Percentiles rank a stretch among this genome's conserved stretches.
These are phyloP conservation scores for Pammene fasciana DNA, from an alignment of 2,888 invertebrate species.

Conservation along the genomic window DNA sequence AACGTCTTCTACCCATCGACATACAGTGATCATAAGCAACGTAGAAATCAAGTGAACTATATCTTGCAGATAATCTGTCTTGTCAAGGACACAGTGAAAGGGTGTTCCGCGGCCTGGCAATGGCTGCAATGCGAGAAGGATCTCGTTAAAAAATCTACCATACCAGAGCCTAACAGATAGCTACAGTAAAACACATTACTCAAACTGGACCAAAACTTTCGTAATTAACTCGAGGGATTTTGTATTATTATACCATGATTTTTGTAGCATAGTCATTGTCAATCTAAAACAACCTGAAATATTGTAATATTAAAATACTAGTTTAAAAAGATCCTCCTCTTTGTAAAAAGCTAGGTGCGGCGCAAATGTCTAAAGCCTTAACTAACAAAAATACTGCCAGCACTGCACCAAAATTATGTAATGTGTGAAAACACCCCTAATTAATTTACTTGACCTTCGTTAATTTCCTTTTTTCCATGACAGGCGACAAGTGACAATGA, in stretches of 20 bases:
- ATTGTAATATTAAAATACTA: not conserved
- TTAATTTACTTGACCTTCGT: too few species aligned
- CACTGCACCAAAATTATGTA: constrained; percentile 2
- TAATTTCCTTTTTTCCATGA: too few species aligned
- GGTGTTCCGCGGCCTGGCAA: not conserved
- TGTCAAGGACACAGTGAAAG: constrained; percentile 33
- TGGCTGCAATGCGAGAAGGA: constrained; percentile 6
- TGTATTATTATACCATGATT: too few species aligned
- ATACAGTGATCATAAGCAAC: constrained; percentile 30
- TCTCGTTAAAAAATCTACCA: not conserved
- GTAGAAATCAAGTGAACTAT: constrained; percentile 11
- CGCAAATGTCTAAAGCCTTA: not conserved
- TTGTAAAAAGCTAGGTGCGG: not conserved
- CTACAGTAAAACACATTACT: too few species aligned
- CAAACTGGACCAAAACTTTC: too few species aligned
- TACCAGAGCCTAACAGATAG: too few species aligned
- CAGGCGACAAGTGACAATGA: too few species aligned
- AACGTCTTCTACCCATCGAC: constrained; percentile 16
- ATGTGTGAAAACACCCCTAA: not conserved
- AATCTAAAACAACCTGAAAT: not conserved
- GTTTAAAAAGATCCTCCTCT: constrained; percentile 22
- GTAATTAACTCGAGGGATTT: too few species aligned
- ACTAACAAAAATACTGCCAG: not conserved
- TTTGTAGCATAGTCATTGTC: too few species aligned
- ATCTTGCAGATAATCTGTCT: not conserved